Evolutionary conservation across 2,797 vertebrate genomes (phyloP).

Genomic region (Cyclopterus lumpus): DNA sequence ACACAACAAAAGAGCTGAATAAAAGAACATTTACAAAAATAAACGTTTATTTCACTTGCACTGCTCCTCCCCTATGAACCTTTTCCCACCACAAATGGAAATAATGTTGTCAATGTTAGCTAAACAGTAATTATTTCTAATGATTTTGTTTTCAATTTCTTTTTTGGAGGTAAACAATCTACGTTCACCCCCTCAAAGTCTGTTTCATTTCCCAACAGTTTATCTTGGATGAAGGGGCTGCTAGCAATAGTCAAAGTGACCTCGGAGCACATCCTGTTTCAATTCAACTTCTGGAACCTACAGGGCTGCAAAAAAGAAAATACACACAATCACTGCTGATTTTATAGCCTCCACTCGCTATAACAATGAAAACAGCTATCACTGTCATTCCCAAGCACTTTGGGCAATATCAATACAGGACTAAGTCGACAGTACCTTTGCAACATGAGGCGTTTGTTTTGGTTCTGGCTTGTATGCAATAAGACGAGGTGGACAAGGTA

Average conservation of each 20-base stretch:
- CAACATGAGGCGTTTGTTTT: slow-evolving; percentile 53
- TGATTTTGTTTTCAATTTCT: slow-evolving; percentile 45
- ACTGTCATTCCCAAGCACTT: slow-evolving; percentile 51
- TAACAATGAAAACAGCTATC: slow-evolving; percentile 64
- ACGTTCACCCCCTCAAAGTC: slow-evolving; percentile 47
- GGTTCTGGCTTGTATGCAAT: slow-evolving; percentile 50
- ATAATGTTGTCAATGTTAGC: slow-evolving; percentile 36
- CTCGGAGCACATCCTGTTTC: slow-evolving; percentile 48
- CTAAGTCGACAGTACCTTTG: slow-evolving; percentile 43
- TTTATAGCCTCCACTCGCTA: slow-evolving; percentile 64
- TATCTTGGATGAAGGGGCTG: slow-evolving; percentile 46
- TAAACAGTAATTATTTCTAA: slow-evolving; percentile 36
- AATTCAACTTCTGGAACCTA: slow-evolving; percentile 59
- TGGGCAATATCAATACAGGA: slow-evolving; percentile 47
- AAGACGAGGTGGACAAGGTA: slow-evolving; percentile 27
- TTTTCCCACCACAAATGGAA: slow-evolving; percentile 27
- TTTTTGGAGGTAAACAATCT: slow-evolving; percentile 34
- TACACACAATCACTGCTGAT: slow-evolving; percentile 66
- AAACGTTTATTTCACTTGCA: background rate
- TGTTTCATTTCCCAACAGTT: slow-evolving; percentile 49
- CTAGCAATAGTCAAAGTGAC: slow-evolving; percentile 63
- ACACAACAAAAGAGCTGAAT: slow-evolving; percentile 55
- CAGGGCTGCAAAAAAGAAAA: slow-evolving; percentile 48
- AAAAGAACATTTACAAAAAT: slow-evolving; percentile 30
- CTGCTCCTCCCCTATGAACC: background rate